These are phyloP conservation scores for Lophotis ruficrista DNA, from an alignment of 2,113 vertebrate genomes.

Conservation along the genomic window DNA sequence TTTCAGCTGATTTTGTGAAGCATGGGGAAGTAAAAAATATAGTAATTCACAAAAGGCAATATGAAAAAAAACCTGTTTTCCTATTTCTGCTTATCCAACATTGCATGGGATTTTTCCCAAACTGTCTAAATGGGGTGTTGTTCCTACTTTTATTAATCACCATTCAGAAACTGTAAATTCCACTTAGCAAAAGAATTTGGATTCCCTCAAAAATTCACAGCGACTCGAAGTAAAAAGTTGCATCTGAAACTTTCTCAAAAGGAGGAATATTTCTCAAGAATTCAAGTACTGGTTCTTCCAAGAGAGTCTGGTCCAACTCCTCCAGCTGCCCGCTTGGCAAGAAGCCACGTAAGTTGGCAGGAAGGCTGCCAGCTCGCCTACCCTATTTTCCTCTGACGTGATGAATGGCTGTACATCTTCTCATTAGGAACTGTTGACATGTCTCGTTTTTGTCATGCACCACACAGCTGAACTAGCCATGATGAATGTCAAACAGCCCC, in stretches of 20 bases:
- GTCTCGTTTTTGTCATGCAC: constrained; percentile 18
- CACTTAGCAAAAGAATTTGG: not conserved
- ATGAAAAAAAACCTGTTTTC: not conserved
- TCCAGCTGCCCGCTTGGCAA: constrained; percentile 50
- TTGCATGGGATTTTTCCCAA: not conserved
- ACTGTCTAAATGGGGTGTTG: not conserved
- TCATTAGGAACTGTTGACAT: constrained; percentile 32
- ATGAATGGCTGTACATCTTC: constrained; percentile 49
- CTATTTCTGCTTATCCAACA: not conserved
- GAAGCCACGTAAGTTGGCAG: not conserved
- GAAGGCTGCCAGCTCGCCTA: constrained; percentile 27
- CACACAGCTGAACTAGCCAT: constrained; percentile 12
- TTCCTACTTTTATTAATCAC: not conserved
- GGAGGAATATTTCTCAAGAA: not conserved
- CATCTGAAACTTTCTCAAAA: not conserved
- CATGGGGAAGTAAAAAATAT: not conserved
- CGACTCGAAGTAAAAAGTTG: not conserved
- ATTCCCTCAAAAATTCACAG: not conserved
- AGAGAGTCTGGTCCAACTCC: not conserved
- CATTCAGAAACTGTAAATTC: not conserved
- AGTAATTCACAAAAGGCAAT: not conserved
- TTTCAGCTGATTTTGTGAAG: not conserved
- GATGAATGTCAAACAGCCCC: constrained; percentile 15
- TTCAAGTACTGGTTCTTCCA: not conserved
- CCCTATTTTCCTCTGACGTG: not conserved